These are phyloP conservation scores for Enhydra lutris DNA, from an alignment of 2,113 vertebrate species.

Conservation along the genomic window DNA sequence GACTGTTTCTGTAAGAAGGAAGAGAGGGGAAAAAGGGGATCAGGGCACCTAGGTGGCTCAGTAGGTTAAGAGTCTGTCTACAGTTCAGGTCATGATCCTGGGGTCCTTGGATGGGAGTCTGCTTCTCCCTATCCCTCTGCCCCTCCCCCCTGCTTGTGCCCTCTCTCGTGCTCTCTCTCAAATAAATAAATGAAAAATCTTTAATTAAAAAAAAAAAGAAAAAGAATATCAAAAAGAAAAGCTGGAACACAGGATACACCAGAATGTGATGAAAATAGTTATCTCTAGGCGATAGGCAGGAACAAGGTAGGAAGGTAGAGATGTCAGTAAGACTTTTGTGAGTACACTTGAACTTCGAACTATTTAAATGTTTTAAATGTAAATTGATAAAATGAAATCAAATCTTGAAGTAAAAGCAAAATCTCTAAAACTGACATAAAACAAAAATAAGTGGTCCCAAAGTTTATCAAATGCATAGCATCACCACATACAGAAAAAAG, in stretches of 20 bases:
- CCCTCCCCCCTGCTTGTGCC: background rate
- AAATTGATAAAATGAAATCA: slow-evolving; percentile 21
- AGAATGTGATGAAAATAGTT: background rate
- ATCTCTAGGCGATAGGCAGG: background rate
- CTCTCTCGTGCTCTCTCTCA: background rate
- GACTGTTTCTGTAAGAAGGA: background rate
- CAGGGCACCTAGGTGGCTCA: background rate
- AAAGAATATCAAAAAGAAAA: background rate
- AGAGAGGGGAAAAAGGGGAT: background rate
- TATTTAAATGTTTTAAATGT: slow-evolving; percentile 19
- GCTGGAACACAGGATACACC: background rate
- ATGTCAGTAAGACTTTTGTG: background rate
- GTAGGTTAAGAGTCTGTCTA: background rate
- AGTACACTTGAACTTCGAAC: background rate
- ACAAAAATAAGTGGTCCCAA: background rate
- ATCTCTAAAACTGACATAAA: slow-evolving; percentile 2
- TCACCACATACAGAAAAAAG: background rate
- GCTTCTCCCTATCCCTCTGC: background rate
- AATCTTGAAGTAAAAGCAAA: background rate
- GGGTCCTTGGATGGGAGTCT: background rate
- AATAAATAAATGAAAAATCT: background rate
- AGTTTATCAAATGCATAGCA: background rate
- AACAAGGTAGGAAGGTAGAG: background rate
- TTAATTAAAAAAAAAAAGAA: background rate
- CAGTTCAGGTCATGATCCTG: background rate